Base-by-base conservation (phyloP, 2,113 vertebrate species). In the Nannospalax galili region DNA sequence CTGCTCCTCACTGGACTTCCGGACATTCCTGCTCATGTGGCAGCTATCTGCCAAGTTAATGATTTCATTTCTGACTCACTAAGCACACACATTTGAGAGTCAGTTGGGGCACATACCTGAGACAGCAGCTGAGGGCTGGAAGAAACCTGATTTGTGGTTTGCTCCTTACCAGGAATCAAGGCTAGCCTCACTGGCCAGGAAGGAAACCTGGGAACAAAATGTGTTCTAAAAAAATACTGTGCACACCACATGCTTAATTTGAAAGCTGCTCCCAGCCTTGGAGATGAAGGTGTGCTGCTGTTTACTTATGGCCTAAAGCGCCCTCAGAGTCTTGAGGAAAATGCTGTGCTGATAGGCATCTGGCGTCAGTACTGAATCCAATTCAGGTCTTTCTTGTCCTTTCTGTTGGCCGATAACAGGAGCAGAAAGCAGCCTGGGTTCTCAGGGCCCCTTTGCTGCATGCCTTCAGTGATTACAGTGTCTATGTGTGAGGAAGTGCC, bases 11-110 rank as follows among this genome's bases (percentile, higher is more conserved):
- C n/a, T 65, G 5, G 52, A 4, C 56, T 40, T 22, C 58, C 40
- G 1, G 67, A 16, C 64, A 45, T 40, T 35, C 56, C 60, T 3
- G 1, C n/a, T 16, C 62, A 0, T 0, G 56, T 48, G 86, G 56
- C 67, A 56, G 52, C 60, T 77, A 48, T 20, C 84, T 14, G 48
- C 69, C 42, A 7, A 56, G 81, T 91, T 96, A 97, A 93, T 97
- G 95, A 97, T 96, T 96, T 73, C 32, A 40, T 62, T 52, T 40
- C 89, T 74, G 73, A 86, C 77, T 94, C 90, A 94, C 95, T 78
- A 37, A 37, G 84, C 82, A 95, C 26, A 78, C 91, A n/a, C 40
- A 72, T 84, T 32, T 80, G 85, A 86, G 84, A 93, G 74, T 93
- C 93, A 70, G 35, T 48, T 12, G 0, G 58, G 52, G 48, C 2